Conservation (phyloP, 2,113 vertebrate species). For the Dicrurus megarhynchus region DNA sequence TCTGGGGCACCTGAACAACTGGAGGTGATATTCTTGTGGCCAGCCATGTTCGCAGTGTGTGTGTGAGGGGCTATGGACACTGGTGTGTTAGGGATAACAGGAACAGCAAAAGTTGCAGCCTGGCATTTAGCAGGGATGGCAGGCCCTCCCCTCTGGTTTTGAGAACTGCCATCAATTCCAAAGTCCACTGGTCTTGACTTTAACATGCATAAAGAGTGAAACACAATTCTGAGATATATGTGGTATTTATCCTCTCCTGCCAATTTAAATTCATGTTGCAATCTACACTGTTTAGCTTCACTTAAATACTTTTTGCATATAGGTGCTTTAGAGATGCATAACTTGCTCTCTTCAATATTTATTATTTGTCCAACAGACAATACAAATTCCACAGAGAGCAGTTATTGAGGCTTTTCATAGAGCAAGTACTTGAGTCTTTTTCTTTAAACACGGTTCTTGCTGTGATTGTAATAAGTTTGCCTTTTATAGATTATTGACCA, state of each 20-base stretch:
- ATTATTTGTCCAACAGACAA: not conserved
- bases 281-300: not conserved
- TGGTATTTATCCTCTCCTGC: not conserved
- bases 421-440: not conserved
- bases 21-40: not conserved
- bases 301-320: not conserved
- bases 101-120: rapidly evolving
- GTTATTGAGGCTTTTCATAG: not conserved
- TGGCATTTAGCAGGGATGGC: not conserved
- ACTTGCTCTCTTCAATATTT: not conserved
- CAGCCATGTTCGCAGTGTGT: rapidly evolving
- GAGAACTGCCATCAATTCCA: not conserved
- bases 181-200: not conserved
- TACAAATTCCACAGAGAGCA: not conserved
- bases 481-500: not conserved
- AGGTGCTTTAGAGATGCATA: not conserved
- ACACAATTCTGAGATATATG: not conserved
- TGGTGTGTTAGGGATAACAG: not conserved
- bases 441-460: not conserved
- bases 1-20: not conserved
- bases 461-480: not conserved
- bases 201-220: not conserved
- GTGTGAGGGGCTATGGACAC: rapidly evolving
- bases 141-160: not conserved
- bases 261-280: not conserved